phyloP scores from a whole-genome alignment of 2,113 vertebrate species.

The Syngnathus typhle region DNA sequence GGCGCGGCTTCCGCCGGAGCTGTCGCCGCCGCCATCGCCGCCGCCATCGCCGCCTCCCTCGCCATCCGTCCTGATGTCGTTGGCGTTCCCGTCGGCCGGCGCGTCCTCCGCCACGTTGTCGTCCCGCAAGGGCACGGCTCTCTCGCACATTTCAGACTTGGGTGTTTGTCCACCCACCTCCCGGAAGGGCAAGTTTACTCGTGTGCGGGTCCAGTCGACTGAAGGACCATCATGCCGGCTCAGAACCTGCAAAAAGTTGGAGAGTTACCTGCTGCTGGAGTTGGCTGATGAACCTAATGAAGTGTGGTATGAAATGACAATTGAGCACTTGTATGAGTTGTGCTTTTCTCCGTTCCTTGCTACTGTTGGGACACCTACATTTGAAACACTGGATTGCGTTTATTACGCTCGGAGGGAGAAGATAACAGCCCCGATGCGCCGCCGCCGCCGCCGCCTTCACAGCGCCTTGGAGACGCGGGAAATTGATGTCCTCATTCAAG shows the following conservation, averaged over 20 bases:
- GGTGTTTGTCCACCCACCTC: constrained; percentile 23
- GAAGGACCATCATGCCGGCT: neutral
- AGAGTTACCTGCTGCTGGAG: neutral
- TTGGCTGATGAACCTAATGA: too few species aligned
- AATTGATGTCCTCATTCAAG: constrained; percentile 32
- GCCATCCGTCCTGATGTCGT: constrained; percentile 53
- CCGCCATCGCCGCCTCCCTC: constrained; percentile 18
- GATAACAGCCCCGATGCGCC: constrained; percentile 17
- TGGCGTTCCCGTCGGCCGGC: constrained; percentile 65
- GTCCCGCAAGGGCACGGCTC: constrained; percentile 51
- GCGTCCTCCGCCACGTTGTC: constrained; percentile 59
- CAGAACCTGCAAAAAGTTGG: neutral
- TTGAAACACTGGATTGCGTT: too few species aligned
- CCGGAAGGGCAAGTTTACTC: constrained; percentile 34
- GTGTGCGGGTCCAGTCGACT: constrained; percentile 16
- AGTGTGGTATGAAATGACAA: neutral
- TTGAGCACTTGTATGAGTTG: too few species aligned
- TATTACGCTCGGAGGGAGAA: constrained; percentile 6
- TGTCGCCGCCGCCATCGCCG: neutral
- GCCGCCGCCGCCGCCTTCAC: constrained; percentile 1
- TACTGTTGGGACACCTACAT: neutral
- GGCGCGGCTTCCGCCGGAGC: constrained; percentile 28
- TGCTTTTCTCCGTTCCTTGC: neutral
- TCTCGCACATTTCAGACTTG: constrained; percentile 62
- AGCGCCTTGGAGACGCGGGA: constrained; percentile 17